Conservation (phyloP, 1,140 invertebrate genomes). For the Drosophila nasuta region DNA sequence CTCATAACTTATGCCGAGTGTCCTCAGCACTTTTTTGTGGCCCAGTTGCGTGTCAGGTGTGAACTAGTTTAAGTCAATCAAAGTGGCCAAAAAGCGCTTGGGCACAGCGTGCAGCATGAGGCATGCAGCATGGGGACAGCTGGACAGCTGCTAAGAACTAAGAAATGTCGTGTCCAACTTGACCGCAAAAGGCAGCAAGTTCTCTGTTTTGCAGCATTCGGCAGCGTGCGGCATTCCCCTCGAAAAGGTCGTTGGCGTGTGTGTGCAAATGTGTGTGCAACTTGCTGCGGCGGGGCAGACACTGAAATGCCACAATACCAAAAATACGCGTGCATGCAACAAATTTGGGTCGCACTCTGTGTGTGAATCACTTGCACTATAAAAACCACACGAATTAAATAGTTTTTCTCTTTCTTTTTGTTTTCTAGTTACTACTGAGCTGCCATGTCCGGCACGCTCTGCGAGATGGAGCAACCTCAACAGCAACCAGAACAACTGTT, state of each 20-base stretch:
- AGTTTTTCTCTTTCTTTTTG: constrained; percentile 17
- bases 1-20: constrained; percentile 44
- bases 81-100: constrained; percentile 47
- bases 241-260: constrained; percentile 72
- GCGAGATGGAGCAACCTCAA: constrained; percentile 60
- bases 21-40: constrained; percentile 15
- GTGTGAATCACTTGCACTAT: constrained; percentile 65
- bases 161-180: constrained; percentile 60
- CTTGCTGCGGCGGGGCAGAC: constrained; percentile 25
- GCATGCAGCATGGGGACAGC: constrained; percentile 5
- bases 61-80: constrained; percentile 80
- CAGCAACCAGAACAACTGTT: constrained; percentile 34
- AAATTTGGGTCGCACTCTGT: constrained; percentile 69
- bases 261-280: constrained; percentile 8
- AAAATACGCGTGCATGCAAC: constrained; percentile 64
- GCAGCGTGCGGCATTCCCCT: constrained; percentile 40
- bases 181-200: constrained; percentile 63
- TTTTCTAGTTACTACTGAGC: constrained; percentile 30
- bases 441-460: constrained; percentile 71
- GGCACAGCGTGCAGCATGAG: constrained; percentile 43
- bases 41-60: constrained; percentile 44
- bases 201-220: not conserved
- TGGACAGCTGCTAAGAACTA: constrained; percentile 18
- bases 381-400: not conserved
- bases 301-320: constrained; percentile 74